A percentile compares a stretch with the other conserved stretches of the same genome.
Conservation (phyloP, 1,140 invertebrate genomes). For the Rhizoglyphus robini region DNA sequence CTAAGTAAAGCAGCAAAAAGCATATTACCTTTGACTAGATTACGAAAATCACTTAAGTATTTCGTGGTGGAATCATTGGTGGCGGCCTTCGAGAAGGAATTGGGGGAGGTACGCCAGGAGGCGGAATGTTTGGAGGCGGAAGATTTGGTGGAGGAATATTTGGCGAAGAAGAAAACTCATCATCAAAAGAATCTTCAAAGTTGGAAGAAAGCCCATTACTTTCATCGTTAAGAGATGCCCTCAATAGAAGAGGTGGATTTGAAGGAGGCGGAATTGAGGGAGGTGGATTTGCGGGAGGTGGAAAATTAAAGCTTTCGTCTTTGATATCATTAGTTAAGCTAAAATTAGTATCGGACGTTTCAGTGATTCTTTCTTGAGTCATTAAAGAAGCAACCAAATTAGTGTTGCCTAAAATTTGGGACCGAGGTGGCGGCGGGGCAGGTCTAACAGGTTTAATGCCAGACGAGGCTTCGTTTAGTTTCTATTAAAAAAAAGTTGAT, state of each 20-base stretch:
- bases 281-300: not conserved
- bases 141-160: not conserved
- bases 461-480: no score
- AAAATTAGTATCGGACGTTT: no score
- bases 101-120: not conserved
- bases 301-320: not conserved
- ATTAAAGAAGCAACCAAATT: no score
- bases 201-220: not conserved
- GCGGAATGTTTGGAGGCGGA: not conserved
- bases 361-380: no score
- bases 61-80: constrained; percentile 17
- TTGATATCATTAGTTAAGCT: no score
- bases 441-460: constrained; percentile 15
- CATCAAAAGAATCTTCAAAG: not conserved
- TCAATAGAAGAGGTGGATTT: not conserved
- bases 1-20: no score
- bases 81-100: constrained; percentile 3
- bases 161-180: not conserved
- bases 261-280: constrained; percentile 7
- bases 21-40: no score
- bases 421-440: constrained; percentile 23
- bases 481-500: no score
- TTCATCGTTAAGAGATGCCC: not conserved
- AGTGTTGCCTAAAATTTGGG: no score
- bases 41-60: no score